A percentile compares a stretch with the other conserved stretches of the same genome.
These are phyloP conservation scores for Lapara coniferarum DNA, from an alignment of 2,888 invertebrate species.

Conservation along the genomic window DNA sequence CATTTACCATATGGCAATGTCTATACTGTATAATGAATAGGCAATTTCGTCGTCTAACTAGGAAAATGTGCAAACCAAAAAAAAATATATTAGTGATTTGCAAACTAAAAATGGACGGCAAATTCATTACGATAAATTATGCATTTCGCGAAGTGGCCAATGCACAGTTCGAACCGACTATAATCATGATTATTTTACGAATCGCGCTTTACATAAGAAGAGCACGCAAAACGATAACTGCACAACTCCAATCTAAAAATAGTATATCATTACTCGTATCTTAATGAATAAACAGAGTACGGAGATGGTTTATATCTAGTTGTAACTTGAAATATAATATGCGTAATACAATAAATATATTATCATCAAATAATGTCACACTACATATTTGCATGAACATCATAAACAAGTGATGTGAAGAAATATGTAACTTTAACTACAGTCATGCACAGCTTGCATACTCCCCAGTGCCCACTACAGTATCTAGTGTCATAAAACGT, in stretches of 20 bases:
- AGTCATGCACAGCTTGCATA: not conserved
- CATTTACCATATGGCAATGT: slow-evolving; percentile 32
- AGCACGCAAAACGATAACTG: not conserved
- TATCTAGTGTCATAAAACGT: too few species aligned
- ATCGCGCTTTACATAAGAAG: slow-evolving; percentile 4
- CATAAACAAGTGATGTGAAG: not conserved
- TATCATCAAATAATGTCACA: slow-evolving; percentile 2
- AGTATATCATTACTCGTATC: not conserved
- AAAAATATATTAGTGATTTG: slow-evolving; percentile 57
- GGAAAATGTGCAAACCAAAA: slow-evolving; percentile 55
- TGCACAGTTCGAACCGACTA: not conserved
- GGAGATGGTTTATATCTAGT: not conserved
- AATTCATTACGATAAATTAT: slow-evolving; percentile 56
- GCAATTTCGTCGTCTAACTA: slow-evolving; percentile 49
- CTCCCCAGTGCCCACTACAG: too few species aligned
- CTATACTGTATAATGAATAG: slow-evolving; percentile 17
- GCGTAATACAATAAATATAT: not conserved
- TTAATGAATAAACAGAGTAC: not conserved
- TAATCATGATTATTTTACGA: not conserved
- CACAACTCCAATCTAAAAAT: not conserved
- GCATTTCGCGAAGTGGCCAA: slow-evolving; percentile 32
- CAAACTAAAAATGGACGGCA: slow-evolving; percentile 81
- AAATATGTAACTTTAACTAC: not conserved
- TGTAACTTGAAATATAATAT: not conserved
- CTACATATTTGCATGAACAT: not conserved